Evolutionary conservation across 2,888 invertebrate species (phyloP).

Genomic region (Leucophenga maculata): DNA sequence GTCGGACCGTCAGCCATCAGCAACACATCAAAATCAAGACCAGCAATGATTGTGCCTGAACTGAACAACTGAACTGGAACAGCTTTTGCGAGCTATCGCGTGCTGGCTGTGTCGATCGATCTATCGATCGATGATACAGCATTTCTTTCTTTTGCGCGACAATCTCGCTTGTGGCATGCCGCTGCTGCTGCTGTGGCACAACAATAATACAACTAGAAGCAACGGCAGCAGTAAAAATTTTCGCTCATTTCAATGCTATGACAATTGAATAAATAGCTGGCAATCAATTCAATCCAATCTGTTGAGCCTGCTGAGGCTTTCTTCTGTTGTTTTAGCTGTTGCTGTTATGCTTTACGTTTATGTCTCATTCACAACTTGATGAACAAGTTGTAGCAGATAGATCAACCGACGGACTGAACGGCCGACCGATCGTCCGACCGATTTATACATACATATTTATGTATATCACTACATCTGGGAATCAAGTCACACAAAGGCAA

Average conservation of each 20-base stretch:
- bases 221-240: background rate
- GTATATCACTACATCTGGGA: slow-evolving; percentile 33
- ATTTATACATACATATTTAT: background rate
- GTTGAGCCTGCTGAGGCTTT: no score
- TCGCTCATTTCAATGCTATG: slow-evolving; percentile 2
- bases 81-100: background rate
- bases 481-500: slow-evolving; percentile 41
- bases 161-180: no score
- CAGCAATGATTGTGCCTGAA: no score
- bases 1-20: no score
- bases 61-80: slow-evolving; percentile 8
- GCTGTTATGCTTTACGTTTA: background rate
- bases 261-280: background rate
- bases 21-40: no score
- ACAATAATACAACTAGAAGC: background rate
- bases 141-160: no score
- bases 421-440: background rate
- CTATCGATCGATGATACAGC: background rate
- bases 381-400: background rate
- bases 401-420: no score
- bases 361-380: background rate
- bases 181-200: no score
- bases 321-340: background rate
- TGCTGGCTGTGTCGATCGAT: background rate
- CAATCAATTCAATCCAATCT: background rate